These are phyloP conservation scores for Prorops nasuta DNA, from an alignment of 1,140 invertebrate genomes.

Conservation along the genomic window DNA sequence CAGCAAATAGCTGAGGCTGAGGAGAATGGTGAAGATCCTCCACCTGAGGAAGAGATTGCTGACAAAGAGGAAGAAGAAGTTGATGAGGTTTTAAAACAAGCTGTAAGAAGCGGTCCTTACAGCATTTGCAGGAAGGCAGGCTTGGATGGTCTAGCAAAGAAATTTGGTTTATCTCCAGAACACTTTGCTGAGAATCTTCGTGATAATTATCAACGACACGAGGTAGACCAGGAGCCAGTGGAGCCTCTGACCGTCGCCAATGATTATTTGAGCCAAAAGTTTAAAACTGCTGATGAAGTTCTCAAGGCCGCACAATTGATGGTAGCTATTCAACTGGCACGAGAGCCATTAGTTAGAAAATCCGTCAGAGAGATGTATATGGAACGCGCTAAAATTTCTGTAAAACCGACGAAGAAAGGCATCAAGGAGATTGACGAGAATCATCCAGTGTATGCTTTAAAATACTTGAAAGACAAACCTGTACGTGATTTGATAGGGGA, in stretches of 20 bases:
- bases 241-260: constrained; percentile 80
- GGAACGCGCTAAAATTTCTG: constrained; percentile 82
- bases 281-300: constrained; percentile 71
- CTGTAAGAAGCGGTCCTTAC: constrained; percentile 83
- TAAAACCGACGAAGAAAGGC: constrained; percentile 87
- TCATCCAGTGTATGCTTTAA: constrained; percentile 84
- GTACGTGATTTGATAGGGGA: constrained; percentile 87
- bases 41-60: constrained; percentile 52
- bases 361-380: constrained; percentile 87
- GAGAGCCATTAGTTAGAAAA: constrained; percentile 86
- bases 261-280: constrained; percentile 61
- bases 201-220: constrained; percentile 96
- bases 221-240: constrained; percentile 87
- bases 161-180: constrained; percentile 93
- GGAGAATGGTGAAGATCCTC: constrained; percentile 61
- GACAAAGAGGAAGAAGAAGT: constrained; percentile 62
- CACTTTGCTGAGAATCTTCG: constrained; percentile 96
- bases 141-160: constrained; percentile 81
- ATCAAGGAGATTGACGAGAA: constrained; percentile 92
- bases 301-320: constrained; percentile 88
- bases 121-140: constrained; percentile 81
- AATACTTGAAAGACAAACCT: constrained; percentile 95
- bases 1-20: constrained; percentile 59
- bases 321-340: constrained; percentile 89
- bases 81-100: constrained; percentile 75